Percentiles rank a stretch among this genome's conserved stretches.
Conservation (phyloP, 2,797 vertebrate species). For the Scomberomorus guttatus region DNA sequence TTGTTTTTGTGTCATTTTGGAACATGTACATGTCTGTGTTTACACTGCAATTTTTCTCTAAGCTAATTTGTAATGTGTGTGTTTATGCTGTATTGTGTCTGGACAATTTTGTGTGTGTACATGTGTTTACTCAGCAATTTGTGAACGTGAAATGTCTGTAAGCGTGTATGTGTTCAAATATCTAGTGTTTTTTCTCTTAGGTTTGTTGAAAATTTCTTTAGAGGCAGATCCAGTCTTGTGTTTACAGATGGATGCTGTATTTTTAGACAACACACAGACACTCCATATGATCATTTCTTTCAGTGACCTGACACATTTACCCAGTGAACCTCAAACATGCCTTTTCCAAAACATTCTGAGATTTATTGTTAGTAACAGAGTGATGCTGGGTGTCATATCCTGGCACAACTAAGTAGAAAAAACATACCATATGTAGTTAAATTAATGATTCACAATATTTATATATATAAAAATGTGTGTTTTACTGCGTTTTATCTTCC, state of each 20-base stretch:
- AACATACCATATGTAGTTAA: constrained; percentile 21
- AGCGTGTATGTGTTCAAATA: background rate
- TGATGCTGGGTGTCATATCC: constrained; percentile 32
- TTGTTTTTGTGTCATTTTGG: background rate
- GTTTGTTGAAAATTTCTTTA: background rate
- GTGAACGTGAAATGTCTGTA: background rate
- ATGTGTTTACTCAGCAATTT: constrained; percentile 1
- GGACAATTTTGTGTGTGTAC: background rate
- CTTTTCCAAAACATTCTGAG: background rate
- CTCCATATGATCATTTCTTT: constrained; percentile 23
- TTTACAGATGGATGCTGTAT: background rate
- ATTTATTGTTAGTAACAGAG: constrained; percentile 9
- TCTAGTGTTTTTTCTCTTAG: background rate
- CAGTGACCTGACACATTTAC: constrained; percentile 13
- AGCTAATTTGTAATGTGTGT: constrained; percentile 4
- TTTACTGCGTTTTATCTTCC: background rate
- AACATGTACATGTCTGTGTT: constrained; percentile 17
- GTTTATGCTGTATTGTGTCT: constrained; percentile 12
- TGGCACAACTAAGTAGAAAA: constrained; percentile 6
- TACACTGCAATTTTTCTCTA: constrained; percentile 3
- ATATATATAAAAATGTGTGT: background rate
- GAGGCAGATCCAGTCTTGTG: background rate
- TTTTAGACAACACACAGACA: background rate
- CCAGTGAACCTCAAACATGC: constrained; percentile 7
- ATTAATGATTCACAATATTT: constrained; percentile 19